A percentile compares a stretch with the other conserved stretches of the same genome.
These are phyloP conservation scores for Cryptomyrus ogoouensis DNA, from an alignment of 2,113 vertebrate species.

Conservation along the genomic window DNA sequence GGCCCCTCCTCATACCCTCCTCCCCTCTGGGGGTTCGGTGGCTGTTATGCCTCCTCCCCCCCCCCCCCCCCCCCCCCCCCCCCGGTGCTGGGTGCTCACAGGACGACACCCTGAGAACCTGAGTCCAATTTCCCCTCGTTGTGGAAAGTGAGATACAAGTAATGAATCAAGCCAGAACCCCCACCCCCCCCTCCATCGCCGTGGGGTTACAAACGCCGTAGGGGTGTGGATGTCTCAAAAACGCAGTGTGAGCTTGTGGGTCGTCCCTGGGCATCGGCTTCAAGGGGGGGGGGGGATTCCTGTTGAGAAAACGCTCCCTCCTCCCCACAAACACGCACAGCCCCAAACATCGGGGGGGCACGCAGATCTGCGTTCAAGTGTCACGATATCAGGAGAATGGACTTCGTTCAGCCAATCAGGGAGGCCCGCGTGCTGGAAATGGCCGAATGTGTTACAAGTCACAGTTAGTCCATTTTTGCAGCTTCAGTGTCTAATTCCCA, in stretches of 20 bases:
- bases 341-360: neutral
- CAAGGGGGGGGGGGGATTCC: neutral
- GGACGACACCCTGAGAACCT: neutral
- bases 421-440: neutral
- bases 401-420: neutral
- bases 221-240: neutral
- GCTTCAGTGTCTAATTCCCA: neutral
- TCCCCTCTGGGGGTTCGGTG: neutral
- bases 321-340: neutral
- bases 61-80: too few relatives aligned
- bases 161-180: neutral
- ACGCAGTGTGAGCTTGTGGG: neutral
- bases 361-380: neutral
- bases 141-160: neutral
- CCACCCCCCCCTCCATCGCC: too few relatives aligned
- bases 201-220: too few relatives aligned
- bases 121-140: neutral
- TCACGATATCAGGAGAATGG: neutral
- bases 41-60: too few relatives aligned
- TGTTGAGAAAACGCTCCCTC: neutral
- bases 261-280: neutral
- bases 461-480: neutral
- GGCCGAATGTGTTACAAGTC: neutral
- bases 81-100: too few relatives aligned
- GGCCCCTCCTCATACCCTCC: neutral